A percentile compares a stretch with the other conserved stretches of the same genome.
Conservation (phyloP, 2,888 invertebrate species). For the Bugulina stolonifera region DNA sequence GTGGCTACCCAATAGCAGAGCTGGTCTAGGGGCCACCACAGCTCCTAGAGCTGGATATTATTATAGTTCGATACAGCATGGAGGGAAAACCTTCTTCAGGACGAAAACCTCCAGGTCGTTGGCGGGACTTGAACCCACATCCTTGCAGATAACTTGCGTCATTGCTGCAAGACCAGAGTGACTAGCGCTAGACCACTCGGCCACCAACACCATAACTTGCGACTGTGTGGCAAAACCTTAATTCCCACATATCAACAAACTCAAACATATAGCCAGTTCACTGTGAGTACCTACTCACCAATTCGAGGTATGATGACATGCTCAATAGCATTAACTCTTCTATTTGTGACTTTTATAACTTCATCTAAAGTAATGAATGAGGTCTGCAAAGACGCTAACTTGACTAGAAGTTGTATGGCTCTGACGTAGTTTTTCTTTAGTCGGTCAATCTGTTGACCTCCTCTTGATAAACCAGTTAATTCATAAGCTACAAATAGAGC, state of each 20-base stretch:
- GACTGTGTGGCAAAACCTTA: too few relatives aligned
- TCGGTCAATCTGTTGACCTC: slow-evolving; percentile 93
- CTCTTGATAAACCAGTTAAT: slow-evolving; percentile 88
- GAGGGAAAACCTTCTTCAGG: too few relatives aligned
- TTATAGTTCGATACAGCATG: too few relatives aligned
- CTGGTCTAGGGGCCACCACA: too few relatives aligned
- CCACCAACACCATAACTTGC: too few relatives aligned
- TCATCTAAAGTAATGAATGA: slow-evolving; percentile 97
- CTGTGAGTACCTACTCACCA: slow-evolving; percentile 3
- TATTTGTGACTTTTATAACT: slow-evolving; percentile 96
- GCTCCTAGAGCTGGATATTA: too few relatives aligned
- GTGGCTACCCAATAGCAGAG: too few relatives aligned
- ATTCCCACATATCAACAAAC: not conserved
- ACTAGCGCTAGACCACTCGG: too few relatives aligned
- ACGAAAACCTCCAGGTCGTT: too few relatives aligned
- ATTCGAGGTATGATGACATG: slow-evolving; percentile 58
- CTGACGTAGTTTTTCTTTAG: slow-evolving; percentile 90
- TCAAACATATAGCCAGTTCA: not conserved
- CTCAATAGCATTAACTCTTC: slow-evolving; percentile 98
- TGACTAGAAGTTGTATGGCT: slow-evolving; percentile 89
- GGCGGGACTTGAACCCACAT: too few relatives aligned
- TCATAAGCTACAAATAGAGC: slow-evolving; percentile 79
- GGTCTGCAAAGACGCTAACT: slow-evolving; percentile 94
- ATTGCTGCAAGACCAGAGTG: too few relatives aligned
- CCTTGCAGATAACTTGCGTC: too few relatives aligned